Evolutionary conservation across 2,113 vertebrate genomes (phyloP).

Genomic region (Saccopteryx leptura): DNA sequence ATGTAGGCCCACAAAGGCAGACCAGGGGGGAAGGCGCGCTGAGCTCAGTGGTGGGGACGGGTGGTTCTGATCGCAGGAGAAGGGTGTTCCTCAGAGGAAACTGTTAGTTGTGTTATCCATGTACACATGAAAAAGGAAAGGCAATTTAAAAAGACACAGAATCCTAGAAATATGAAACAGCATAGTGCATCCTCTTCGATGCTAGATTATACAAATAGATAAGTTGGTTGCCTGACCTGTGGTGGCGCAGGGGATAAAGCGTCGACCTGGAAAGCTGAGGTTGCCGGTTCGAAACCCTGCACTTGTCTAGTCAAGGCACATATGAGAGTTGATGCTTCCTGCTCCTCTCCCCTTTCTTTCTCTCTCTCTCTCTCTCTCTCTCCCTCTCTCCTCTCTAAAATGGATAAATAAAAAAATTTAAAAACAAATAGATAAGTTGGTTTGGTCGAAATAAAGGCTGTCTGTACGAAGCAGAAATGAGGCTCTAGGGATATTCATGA

Average conservation of each 20-base stretch:
- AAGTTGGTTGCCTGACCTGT: too few relatives aligned
- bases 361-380: too few relatives aligned
- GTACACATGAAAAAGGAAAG: neutral
- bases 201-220: neutral
- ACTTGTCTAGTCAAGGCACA: too few relatives aligned
- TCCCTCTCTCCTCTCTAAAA: too few relatives aligned
- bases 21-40: neutral
- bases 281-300: too few relatives aligned
- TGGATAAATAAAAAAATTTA: too few relatives aligned
- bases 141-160: neutral
- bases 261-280: too few relatives aligned
- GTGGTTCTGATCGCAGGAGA: neutral
- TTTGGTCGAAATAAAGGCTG: neutral
- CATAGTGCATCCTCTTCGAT: neutral
- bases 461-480: neutral
- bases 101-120: neutral
- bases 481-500: neutral
- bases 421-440: neutral
- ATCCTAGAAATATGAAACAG: neutral
- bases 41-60: neutral
- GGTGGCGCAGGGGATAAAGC: too few relatives aligned
- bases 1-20: neutral
- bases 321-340: too few relatives aligned
- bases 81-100: neutral
- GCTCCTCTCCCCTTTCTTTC: too few relatives aligned